phyloP scores from a whole-genome alignment of 1,140 invertebrate genomes.

The Lanistes nyassanus region DNA sequence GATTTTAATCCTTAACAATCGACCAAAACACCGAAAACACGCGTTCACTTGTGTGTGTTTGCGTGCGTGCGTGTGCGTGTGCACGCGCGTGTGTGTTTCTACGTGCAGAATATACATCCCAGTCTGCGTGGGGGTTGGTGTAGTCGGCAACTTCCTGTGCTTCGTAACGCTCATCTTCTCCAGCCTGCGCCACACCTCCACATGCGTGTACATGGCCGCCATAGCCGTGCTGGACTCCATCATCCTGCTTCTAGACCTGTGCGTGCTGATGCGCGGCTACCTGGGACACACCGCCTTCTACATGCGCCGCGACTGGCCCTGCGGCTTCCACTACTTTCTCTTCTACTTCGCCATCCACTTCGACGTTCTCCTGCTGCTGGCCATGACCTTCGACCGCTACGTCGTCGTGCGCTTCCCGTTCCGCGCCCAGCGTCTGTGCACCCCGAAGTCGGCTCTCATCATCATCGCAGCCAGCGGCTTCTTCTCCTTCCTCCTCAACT shows the following conservation, averaged over 20 bases:
- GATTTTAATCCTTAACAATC: no score
- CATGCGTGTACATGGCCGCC: slow-evolving; percentile 56
- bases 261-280: slow-evolving; percentile 21
- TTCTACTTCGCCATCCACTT: slow-evolving; percentile 44
- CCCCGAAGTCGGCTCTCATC: slow-evolving; percentile 24
- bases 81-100: neutral
- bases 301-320: slow-evolving; percentile 20
- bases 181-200: slow-evolving; percentile 45
- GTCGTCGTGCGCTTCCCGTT: slow-evolving; percentile 49
- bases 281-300: slow-evolving; percentile 15
- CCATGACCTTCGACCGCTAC: slow-evolving; percentile 54
- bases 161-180: slow-evolving; percentile 47
- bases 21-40: no score
- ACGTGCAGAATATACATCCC: slow-evolving; percentile 28
- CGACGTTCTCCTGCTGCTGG: slow-evolving; percentile 50
- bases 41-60: neutral
- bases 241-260: slow-evolving; percentile 39
- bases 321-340: slow-evolving; percentile 36
- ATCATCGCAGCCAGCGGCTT: slow-evolving; percentile 26
- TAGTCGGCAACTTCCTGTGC: slow-evolving; percentile 49
- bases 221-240: slow-evolving; percentile 51
- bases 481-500: slow-evolving; percentile 28
- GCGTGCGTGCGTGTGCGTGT: neutral
- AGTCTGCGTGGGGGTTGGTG: slow-evolving; percentile 46
- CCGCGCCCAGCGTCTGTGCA: slow-evolving; percentile 32